Conservation (phyloP, 2,113 vertebrate species). For the Genyomyrus donnyi region DNA sequence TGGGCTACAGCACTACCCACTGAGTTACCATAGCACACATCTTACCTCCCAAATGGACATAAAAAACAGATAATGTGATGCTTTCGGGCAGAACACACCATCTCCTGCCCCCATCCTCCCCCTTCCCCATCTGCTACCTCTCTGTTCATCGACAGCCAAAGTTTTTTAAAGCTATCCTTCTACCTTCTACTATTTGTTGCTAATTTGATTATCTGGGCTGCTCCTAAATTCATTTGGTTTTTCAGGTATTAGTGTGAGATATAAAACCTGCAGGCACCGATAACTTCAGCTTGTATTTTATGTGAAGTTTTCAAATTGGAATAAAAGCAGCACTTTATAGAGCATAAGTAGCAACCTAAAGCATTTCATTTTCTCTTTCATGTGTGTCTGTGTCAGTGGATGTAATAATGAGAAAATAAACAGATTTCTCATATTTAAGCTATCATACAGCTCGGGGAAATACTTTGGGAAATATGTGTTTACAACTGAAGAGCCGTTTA, state of each 20-base stretch:
- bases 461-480: constrained; percentile 17
- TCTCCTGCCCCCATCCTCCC: background rate
- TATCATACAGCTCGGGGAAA: background rate
- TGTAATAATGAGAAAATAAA: constrained; percentile 7
- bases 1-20: background rate
- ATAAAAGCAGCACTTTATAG: background rate
- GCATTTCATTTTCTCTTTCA: constrained; percentile 3
- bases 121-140: background rate
- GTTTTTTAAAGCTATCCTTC: background rate
- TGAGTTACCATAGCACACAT: background rate
- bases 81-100: background rate
- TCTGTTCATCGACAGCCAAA: background rate
- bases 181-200: background rate
- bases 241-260: background rate
- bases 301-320: background rate
- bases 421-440: constrained; percentile 9
- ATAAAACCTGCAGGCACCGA: background rate
- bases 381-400: background rate
- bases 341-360: background rate
- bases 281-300: background rate
- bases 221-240: background rate
- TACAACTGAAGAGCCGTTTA: constrained; percentile 14
- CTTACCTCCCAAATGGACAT: background rate
- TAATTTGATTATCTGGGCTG: background rate
- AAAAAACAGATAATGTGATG: background rate